These are phyloP conservation scores for Caenorhabditis macrosperma DNA, from an alignment of 2,888 invertebrate species.

Conservation along the genomic window DNA sequence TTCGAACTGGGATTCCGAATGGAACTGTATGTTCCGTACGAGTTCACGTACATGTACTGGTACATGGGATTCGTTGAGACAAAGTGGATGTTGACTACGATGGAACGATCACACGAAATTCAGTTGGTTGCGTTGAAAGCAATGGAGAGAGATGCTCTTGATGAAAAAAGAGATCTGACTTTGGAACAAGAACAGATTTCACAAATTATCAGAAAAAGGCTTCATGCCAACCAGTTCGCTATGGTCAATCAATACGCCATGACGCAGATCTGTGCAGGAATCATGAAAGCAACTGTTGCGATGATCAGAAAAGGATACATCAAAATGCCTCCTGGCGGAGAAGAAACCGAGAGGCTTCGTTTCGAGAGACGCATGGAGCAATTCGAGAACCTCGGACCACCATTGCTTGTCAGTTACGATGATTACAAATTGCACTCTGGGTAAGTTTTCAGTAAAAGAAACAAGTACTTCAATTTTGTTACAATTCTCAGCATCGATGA, in stretches of 20 bases:
- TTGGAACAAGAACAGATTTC: no score
- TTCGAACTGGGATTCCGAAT: constrained; percentile 94
- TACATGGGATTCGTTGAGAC: constrained; percentile 61
- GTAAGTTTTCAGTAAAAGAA: constrained; percentile 5
- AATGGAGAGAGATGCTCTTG: no score
- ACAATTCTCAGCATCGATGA: constrained; percentile 25
- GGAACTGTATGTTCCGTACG: constrained; percentile 94
- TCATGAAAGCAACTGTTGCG: constrained; percentile 38
- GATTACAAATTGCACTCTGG: constrained; percentile 20
- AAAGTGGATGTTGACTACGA: constrained; percentile 52
- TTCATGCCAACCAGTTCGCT: background rate
- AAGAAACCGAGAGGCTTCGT: constrained; percentile 55
- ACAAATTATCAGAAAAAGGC: background rate
- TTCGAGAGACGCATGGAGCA: constrained; percentile 62
- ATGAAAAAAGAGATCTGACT: no score
- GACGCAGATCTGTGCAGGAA: constrained; percentile 25
- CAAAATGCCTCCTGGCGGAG: constrained; percentile 53
- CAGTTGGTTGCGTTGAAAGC: background rate
- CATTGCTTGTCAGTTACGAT: constrained; percentile 55
- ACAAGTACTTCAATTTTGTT: background rate
- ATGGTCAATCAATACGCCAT: constrained; percentile 27
- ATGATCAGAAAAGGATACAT: constrained; percentile 50
- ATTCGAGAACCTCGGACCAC: constrained; percentile 49
- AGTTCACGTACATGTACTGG: constrained; percentile 97
- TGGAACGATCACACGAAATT: constrained; percentile 49